phyloP scores from a whole-genome alignment of 2,888 invertebrate genomes.

The Eumerus sabulonum region DNA sequence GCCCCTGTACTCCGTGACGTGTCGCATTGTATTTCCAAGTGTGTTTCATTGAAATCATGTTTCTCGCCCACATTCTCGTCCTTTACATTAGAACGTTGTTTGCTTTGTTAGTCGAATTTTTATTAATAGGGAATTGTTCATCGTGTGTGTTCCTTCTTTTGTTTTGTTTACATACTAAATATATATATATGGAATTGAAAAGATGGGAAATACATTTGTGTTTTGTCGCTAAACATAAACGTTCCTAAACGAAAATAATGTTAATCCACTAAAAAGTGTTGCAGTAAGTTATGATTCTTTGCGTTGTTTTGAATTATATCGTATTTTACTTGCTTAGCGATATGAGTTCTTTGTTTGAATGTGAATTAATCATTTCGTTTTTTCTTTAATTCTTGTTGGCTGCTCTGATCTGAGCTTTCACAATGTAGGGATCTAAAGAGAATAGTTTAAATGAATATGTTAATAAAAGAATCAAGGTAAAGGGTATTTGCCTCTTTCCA shows the following conservation, averaged over 20 bases:
- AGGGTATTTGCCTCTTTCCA: slow-evolving; percentile 69
- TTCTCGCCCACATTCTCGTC: no score
- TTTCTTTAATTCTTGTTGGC: slow-evolving; percentile 78
- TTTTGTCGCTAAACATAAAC: slow-evolving; percentile 44
- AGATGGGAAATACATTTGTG: slow-evolving; percentile 57
- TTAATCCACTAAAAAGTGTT: slow-evolving; percentile 48
- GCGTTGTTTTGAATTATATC: slow-evolving; percentile 26
- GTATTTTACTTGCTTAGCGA: slow-evolving; percentile 48
- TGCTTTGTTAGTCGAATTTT: no score
- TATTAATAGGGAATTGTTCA: no score
- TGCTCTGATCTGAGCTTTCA: slow-evolving; percentile 71
- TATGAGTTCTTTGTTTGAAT: slow-evolving; percentile 30
- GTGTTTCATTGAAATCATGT: no score
- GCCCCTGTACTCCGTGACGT: no score
- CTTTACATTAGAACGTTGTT: no score
- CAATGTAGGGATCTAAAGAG: slow-evolving; percentile 70
- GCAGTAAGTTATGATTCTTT: slow-evolving; percentile 40
- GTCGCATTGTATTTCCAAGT: no score
- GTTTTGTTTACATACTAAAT: slow-evolving; percentile 60
- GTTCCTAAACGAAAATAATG: slow-evolving; percentile 28
- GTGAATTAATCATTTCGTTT: slow-evolving; percentile 74
- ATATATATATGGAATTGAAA: slow-evolving; percentile 63
- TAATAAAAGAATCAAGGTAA: no score
- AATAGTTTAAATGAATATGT: background rate
- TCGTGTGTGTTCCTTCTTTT: no score